Percentiles rank a stretch among this genome's conserved stretches.
These are phyloP conservation scores for Machaerirhynchus nigripectus DNA, from an alignment of 2,113 vertebrate genomes.

Conservation along the genomic window DNA sequence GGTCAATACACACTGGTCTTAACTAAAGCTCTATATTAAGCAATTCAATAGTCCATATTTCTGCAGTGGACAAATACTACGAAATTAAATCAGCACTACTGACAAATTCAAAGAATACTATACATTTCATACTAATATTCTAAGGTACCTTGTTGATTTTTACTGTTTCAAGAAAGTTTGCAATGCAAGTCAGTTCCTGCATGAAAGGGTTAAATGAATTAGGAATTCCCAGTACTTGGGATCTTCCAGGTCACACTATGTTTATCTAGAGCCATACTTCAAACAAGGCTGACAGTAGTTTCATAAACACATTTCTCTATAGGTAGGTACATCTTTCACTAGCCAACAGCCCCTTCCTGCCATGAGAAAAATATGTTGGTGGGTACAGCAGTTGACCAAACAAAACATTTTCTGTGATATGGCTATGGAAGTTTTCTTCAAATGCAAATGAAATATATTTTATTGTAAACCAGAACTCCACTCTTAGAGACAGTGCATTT, in stretches of 20 bases:
- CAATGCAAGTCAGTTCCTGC: not conserved
- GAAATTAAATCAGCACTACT: not conserved
- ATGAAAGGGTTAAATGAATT: not conserved
- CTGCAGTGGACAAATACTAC: not conserved
- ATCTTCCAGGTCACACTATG: not conserved
- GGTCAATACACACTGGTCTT: not conserved
- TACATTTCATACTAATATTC: not conserved
- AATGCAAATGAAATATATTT: not conserved
- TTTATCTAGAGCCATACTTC: not conserved
- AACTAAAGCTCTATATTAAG: not conserved
- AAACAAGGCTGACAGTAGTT: not conserved
- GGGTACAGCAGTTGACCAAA: not conserved
- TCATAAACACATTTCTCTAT: not conserved
- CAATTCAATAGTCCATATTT: not conserved
- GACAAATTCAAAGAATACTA: not conserved
- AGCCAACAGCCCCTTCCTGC: not conserved
- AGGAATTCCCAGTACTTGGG: not conserved
- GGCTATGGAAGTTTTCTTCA: not conserved
- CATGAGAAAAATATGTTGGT: not conserved
- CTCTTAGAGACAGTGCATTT: not conserved
- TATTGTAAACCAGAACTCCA: not conserved
- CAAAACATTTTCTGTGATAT: not conserved
- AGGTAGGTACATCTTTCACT: not conserved
- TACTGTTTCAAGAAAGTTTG: not conserved
- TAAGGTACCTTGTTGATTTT: not conserved